Base-by-base conservation (phyloP, 2,113 vertebrate genomes). In the Dipodomys spectabilis region DNA sequence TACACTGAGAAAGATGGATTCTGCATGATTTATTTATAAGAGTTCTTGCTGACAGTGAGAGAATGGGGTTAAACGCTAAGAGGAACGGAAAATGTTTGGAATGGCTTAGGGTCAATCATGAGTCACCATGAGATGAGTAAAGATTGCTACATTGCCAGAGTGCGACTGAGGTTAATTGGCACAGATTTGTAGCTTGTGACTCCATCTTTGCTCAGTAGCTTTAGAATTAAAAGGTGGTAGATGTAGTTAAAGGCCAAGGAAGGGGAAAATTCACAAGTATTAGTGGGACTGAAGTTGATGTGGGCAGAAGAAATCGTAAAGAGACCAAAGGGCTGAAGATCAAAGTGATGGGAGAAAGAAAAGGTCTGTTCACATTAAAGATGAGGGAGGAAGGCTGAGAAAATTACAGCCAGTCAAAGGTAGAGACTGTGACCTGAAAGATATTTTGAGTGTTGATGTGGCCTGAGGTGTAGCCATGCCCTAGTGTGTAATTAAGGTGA, bases 111-210 rank as follows among this genome's bases (percentile, higher is more conserved):
- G 60, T 53, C 45, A 62, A 57, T 57, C 20, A 1, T n/a, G 79
- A 94, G 74, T 92, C 91, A 77, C 75, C 28, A n/a, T 20, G 62
- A 88, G 64, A 86, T 77, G 71, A 86, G n/a, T 68, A 71, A 84
- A 90, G 77, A 68, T 78, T 15, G 73, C 44, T 72, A 7, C 16
- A 0, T 82, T 64, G 44, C 7, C 18, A 25, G 82, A 69, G 80
- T 85, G 77, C 82, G 88, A 64, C 92, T 80, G 71, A 94, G 88
- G 91, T 92, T 94, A 74, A 95, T 81, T 94, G 92, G 67, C 71
- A 71, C 71, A n/a, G 57, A 83, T 82, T 88, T 87, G 23, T 88
- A 44, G 60, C 68, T 67, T 39, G 35, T 89, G 81, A 68, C 39
- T 84, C 64, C 19, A 19, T 35, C 45, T 67, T 39, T 80, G 67